Evolutionary conservation across 2,888 invertebrate genomes (phyloP).

Genomic region (Ischnus inquisitorius): DNA sequence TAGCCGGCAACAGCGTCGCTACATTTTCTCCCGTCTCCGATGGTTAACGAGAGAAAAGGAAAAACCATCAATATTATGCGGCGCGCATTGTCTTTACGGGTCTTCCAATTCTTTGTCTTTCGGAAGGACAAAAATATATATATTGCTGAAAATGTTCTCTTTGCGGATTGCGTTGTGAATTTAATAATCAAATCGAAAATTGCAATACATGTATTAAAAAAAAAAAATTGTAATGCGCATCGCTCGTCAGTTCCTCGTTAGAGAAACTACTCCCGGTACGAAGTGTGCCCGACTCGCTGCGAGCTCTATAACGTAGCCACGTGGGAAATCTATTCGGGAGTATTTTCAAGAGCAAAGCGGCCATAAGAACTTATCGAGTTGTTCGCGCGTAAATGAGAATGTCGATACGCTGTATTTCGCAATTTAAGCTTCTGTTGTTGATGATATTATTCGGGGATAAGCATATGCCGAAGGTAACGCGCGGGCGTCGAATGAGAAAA

Average conservation of each 20-base stretch:
- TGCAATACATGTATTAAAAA: no score
- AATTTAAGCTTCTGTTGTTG: conserved; percentile 3
- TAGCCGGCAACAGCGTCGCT: conserved; percentile 33
- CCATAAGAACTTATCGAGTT: background rate
- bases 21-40: conserved; percentile 21
- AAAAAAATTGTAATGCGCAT: no score
- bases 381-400: background rate
- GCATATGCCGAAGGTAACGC: background rate
- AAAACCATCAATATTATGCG: background rate
- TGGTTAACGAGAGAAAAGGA: background rate
- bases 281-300: background rate
- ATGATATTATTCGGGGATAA: background rate
- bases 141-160: no score
- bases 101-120: no score
- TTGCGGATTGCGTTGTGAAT: no score
- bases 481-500: no score
- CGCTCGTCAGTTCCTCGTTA: background rate
- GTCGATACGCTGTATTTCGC: background rate
- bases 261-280: background rate
- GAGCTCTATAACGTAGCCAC: background rate
- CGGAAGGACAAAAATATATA: no score
- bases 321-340: conserved; percentile 49
- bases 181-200: no score
- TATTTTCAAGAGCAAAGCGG: conserved; percentile 25
- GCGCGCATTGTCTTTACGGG: background rate